These are phyloP conservation scores for Meles meles DNA, from an alignment of 2,113 vertebrate species.

Conservation along the genomic window DNA sequence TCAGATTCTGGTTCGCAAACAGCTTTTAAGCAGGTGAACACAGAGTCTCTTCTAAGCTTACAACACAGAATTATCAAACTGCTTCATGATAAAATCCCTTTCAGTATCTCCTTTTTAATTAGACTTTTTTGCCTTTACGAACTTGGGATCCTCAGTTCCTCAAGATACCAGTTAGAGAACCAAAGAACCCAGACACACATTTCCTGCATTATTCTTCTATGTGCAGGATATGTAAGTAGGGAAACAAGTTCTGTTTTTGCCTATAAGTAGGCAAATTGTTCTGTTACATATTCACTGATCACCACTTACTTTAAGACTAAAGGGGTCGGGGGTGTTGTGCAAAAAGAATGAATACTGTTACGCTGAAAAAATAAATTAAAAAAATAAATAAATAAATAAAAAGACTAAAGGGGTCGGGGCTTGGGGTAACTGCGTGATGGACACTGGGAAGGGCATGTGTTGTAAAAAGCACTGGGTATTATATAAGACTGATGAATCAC, in stretches of 20 bases:
- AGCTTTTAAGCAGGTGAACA: background rate
- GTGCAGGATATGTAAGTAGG: background rate
- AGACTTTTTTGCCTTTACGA: conserved; percentile 16
- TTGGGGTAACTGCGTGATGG: background rate
- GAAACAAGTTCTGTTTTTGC: background rate
- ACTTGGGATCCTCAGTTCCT: background rate
- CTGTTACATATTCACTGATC: background rate
- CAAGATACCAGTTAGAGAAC: background rate
- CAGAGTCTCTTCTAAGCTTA: background rate
- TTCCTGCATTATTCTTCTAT: background rate
- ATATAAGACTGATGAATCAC: background rate
- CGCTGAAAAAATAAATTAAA: too few relatives aligned
- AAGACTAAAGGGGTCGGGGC: background rate
- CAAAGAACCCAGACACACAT: background rate
- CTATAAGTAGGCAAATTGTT: background rate
- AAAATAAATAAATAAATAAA: too few relatives aligned
- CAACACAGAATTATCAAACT: background rate
- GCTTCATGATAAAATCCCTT: background rate
- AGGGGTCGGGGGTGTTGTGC: background rate
- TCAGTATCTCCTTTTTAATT: background rate
- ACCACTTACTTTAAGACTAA: background rate
- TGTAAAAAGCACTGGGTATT: background rate
- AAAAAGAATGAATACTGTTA: too few relatives aligned
- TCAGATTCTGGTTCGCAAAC: background rate
- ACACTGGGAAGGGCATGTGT: background rate